phyloP scores from a whole-genome alignment of 1,140 invertebrate species.

The Halictus rubicundus region DNA sequence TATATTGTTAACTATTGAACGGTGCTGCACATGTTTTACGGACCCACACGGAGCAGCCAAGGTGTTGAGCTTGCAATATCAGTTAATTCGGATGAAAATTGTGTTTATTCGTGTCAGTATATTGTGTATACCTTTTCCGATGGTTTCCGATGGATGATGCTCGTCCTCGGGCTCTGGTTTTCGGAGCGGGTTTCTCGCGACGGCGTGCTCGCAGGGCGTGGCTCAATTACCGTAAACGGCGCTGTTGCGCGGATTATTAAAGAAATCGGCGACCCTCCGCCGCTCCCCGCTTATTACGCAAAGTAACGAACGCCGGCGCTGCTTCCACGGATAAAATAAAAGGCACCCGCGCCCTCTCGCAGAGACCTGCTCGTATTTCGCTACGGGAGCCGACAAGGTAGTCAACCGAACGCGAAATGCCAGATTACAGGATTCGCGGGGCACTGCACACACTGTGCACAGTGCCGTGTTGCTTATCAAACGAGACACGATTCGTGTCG shows the following conservation, averaged over 20 bases:
- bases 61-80: too few species aligned
- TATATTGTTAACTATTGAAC: too few species aligned
- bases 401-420: background rate
- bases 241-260: constrained; percentile 8
- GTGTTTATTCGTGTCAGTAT: too few species aligned
- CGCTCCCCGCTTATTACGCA: background rate
- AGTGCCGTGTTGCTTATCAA: background rate
- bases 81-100: too few species aligned
- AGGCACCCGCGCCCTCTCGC: background rate
- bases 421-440: background rate
- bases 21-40: too few species aligned
- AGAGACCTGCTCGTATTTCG: background rate
- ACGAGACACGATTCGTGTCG: background rate
- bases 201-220: constrained; percentile 22
- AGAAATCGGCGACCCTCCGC: constrained; percentile 3
- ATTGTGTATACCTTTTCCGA: too few species aligned
- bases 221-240: constrained; percentile 23
- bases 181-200: too few species aligned
- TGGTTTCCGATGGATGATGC: too few species aligned
- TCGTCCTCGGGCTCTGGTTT: too few species aligned
- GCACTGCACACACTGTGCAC: background rate
- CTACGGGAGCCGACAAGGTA: background rate
- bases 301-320: background rate
- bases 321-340: constrained; percentile 15
- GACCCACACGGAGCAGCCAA: too few species aligned